Conservation (phyloP, 2,113 vertebrate species). For the Corythaeola cristata region DNA sequence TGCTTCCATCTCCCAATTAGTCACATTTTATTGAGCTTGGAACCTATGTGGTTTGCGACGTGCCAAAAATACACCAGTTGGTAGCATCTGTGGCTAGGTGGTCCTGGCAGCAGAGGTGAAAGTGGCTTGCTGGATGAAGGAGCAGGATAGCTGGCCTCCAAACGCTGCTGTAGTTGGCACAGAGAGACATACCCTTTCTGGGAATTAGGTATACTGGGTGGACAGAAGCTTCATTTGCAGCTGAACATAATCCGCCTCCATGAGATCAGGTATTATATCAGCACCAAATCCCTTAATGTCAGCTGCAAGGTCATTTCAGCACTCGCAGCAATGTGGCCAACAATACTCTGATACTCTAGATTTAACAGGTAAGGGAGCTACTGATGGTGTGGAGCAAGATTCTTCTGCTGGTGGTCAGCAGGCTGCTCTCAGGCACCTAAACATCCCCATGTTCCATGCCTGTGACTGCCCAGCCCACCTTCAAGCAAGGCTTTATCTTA, state of each 20-base stretch:
- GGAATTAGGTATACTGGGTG: neutral
- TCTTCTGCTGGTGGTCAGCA: neutral
- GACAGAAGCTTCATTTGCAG: neutral
- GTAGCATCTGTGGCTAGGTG: neutral
- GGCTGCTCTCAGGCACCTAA: neutral
- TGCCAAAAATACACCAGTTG: neutral
- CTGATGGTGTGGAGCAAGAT: neutral
- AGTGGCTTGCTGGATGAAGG: neutral
- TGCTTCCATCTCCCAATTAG: neutral
- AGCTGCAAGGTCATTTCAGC: neutral
- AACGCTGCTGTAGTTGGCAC: neutral
- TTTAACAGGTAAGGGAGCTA: neutral
- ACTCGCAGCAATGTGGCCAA: neutral
- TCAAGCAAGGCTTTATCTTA: neutral
- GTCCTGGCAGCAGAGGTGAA: conserved; percentile 15
- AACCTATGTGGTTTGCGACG: neutral
- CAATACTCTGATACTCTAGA: neutral
- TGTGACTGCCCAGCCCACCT: neutral
- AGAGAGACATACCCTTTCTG: neutral
- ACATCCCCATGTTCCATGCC: neutral
- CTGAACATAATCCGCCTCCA: neutral
- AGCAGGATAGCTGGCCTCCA: neutral
- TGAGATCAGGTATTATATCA: neutral
- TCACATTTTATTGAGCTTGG: conserved; percentile 14
- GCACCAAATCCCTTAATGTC: neutral